Evolutionary conservation across 2,797 vertebrate species (phyloP), one percentile per base, ranked within the genome.

Genomic region (Typhlichthys subterraneus): DNA sequence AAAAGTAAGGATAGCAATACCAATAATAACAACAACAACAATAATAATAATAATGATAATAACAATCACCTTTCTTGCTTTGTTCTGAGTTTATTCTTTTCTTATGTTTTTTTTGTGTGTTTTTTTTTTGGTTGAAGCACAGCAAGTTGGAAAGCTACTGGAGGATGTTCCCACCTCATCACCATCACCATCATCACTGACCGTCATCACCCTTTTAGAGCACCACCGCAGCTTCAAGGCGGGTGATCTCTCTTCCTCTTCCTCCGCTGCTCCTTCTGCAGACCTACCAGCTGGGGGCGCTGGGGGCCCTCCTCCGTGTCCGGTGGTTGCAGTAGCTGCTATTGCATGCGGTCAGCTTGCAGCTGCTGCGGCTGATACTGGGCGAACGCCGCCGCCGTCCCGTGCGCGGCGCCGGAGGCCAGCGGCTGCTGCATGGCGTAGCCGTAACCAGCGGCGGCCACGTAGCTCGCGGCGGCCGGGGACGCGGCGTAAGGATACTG

Each of bases 331-430:
- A 79, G 76, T 84, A 68, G 81, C 84, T 85, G 94, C 90, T 98
- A 99, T 92, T 99, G 97, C 96, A 99, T 97, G 61, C 97, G 94
- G 87, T 99, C 97, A 0, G 96, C 91, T 72, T 98, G 97, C 93
- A 99, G 93, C 90, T 98, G 97, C 87, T 97, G 97, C 17, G 96
- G 95, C 93, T 15, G 97, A 93, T 12, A 97, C 89, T n/a, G 96
- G 81, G 0, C 94, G 70, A 98, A 98, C 0, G 97, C 94, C 0
- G 65, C 95, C 0, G 96, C 95, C 0, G 96, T 94, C 57, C 95
- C 94, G 0, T 95, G 97, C 0, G 95, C 92, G 0, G 95, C 92
- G 2, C 19, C 19, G 0, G 94, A 87, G 4, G 95, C 84, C 61
- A 98, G 85, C 29, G 96, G 96, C 88, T 97, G 97, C 88, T 97